phyloP scores from a whole-genome alignment of 2,797 vertebrate species.

The Coranthus polyacanthus region DNA sequence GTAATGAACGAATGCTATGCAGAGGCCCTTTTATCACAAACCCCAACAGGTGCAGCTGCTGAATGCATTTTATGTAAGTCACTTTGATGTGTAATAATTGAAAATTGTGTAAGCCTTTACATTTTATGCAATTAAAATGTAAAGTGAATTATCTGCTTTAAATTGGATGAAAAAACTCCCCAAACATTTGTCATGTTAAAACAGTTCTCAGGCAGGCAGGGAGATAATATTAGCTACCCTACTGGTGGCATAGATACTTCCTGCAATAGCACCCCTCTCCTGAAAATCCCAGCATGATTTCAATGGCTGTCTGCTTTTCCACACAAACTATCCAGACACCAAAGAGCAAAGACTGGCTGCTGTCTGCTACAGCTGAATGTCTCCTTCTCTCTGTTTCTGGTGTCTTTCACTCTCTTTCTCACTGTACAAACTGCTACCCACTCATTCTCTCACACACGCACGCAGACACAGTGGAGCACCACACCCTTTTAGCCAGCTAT shows the following conservation, averaged over 20 bases:
- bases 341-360: slow-evolving; percentile 61
- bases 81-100: slow-evolving; percentile 1
- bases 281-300: slow-evolving; percentile 36
- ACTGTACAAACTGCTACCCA: slow-evolving; percentile 73
- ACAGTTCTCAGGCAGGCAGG: slow-evolving; percentile 4
- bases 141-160: background rate
- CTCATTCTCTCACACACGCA: slow-evolving; percentile 47
- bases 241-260: slow-evolving; percentile 29
- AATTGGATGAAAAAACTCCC: slow-evolving; percentile 12
- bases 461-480: slow-evolving; percentile 72
- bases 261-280: slow-evolving; percentile 40
- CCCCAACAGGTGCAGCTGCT: slow-evolving; percentile 47
- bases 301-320: slow-evolving; percentile 42
- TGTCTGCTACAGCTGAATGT: slow-evolving; percentile 68
- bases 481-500: slow-evolving; percentile 85
- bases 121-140: background rate
- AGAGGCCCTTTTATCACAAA: slow-evolving; percentile 22
- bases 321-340: slow-evolving; percentile 63
- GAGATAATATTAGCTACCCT: slow-evolving; percentile 20
- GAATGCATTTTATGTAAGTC: background rate
- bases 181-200: slow-evolving; percentile 13
- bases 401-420: slow-evolving; percentile 63
- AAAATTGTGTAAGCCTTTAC: slow-evolving; percentile 3
- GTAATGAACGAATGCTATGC: slow-evolving; percentile 26
- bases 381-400: slow-evolving; percentile 51